Base-by-base conservation (phyloP, 2,113 vertebrate species). In the Clarias batrachus region DNA sequence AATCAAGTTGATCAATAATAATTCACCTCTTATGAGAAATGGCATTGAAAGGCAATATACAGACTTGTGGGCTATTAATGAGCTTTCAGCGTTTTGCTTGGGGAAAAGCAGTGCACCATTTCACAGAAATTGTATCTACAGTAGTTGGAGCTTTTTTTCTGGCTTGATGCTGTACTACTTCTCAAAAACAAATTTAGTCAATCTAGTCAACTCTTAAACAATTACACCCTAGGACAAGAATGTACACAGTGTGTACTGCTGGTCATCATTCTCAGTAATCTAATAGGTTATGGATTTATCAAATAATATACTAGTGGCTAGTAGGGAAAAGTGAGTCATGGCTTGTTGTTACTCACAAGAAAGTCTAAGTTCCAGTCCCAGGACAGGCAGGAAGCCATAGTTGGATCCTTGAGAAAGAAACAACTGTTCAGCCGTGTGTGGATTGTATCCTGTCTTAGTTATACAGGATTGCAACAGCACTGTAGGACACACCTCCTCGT, bases 171-270 rank as follows among this genome's bases (percentile, higher is more conserved):
- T 23, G n/a, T 12, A 11, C 74, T 16, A 3, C 13, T 27, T 78
- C 16, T 57, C 9, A 27, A 78, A 78, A 57, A n/a, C 8, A 78
- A 19, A 57, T 48, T 6, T 8, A 48, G 48, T 48, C 48, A 48
- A 48, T 48, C 79, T 79, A 80, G 37, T 79, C 21, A n/a, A 57
- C 62, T 60, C 56, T 30, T 65, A 91, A 91, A 90, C 87, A 90
- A 87, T 90, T 30, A 91, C 52, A 57, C 57, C 60, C 56, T 4
- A 37, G 54, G 3, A 48, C 25, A 71, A 37, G 1, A 27, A 52
- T 48, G 48, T 48, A 10, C n/a, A 71, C 27, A 25, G 16, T 59
- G 10, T 59, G 21, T 30, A 37, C 19, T n/a, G n/a, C 4, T 30
- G 27, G 57, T 85, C 27, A 76, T 63, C 84, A 71, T 54, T 85